phyloP scores from a whole-genome alignment of 2,113 vertebrate species.

The Clupea harengus region DNA sequence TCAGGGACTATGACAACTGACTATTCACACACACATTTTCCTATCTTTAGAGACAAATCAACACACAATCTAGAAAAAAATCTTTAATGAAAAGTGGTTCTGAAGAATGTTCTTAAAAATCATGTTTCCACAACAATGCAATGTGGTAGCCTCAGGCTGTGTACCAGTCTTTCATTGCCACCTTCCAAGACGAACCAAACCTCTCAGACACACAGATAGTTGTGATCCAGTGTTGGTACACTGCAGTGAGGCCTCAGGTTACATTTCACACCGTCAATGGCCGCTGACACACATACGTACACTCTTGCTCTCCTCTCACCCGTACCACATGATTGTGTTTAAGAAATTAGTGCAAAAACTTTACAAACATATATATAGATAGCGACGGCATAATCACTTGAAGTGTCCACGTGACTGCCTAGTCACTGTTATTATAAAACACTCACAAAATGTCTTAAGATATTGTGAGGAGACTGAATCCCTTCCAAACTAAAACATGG shows the following conservation, averaged over 20 bases:
- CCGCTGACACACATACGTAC: neutral
- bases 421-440: neutral
- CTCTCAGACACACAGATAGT: neutral
- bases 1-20: neutral
- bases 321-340: constrained; percentile 14
- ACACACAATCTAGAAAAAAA: neutral
- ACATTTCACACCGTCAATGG: neutral
- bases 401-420: neutral
- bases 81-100: constrained; percentile 20
- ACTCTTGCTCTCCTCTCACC: neutral
- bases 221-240: neutral
- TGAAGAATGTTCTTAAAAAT: constrained; percentile 1
- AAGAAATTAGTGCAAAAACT: constrained; percentile 15
- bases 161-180: neutral
- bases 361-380: constrained; percentile 10
- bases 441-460: neutral
- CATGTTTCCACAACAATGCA: neutral
- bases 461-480: neutral
- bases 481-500: constrained; percentile 9
- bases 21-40: neutral
- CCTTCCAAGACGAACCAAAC: neutral
- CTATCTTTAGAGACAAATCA: neutral
- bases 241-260: neutral
- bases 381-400: neutral
- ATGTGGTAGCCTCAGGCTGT: neutral